Percentiles rank a stretch among this genome's conserved stretches.
Conservation (phyloP, 2,113 vertebrate genomes). For the Zosterops lateralis region DNA sequence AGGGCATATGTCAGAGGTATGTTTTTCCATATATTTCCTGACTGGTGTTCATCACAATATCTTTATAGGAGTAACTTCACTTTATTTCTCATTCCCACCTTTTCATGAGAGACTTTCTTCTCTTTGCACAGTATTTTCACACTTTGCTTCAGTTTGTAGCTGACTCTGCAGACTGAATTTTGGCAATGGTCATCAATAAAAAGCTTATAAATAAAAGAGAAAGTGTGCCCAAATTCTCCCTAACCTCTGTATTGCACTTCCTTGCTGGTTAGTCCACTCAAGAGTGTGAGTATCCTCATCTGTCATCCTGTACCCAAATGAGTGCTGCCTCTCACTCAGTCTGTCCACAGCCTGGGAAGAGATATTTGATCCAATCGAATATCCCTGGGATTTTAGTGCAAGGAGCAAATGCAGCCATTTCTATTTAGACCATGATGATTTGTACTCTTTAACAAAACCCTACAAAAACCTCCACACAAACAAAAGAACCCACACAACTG, state of each 20-base stretch:
- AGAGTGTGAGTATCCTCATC: not conserved
- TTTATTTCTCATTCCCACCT: not conserved
- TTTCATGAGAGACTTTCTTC: not conserved
- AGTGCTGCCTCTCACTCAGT: not conserved
- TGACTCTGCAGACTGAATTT: not conserved
- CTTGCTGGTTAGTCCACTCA: not conserved
- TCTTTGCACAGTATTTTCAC: not conserved
- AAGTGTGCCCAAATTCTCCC: not conserved
- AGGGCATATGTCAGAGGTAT: not conserved
- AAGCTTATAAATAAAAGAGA: not conserved
- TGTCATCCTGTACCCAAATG: fast-evolving
- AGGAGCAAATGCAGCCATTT: not conserved
- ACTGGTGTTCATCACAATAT: not conserved
- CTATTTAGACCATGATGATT: not conserved
- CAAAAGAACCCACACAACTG: not conserved
- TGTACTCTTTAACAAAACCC: not conserved
- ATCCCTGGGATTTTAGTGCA: not conserved
- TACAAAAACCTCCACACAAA: not conserved
- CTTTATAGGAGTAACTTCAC: not conserved
- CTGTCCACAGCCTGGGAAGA: not conserved
- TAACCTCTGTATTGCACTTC: not conserved
- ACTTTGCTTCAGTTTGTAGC: not conserved
- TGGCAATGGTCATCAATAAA: not conserved
- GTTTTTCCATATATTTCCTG: not conserved
- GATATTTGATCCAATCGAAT: not conserved